Conservation (phyloP, 2,113 vertebrate species). For the Tetraodon nigroviridis region DNA sequence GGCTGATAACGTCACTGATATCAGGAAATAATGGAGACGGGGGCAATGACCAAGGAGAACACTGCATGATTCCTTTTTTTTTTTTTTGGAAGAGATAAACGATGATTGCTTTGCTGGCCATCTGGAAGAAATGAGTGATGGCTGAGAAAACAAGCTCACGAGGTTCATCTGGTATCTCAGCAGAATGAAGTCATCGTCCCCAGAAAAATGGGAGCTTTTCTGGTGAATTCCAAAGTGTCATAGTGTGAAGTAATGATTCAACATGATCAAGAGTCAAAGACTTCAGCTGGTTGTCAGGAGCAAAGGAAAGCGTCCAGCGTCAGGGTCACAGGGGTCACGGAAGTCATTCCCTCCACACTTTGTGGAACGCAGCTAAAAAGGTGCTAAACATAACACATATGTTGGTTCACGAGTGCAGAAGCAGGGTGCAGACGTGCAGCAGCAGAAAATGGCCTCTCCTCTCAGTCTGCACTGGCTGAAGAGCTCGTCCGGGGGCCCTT, state of each 20-base stretch:
- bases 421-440: constrained; percentile 1
- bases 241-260: not conserved
- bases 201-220: not conserved
- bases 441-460: constrained; percentile 18
- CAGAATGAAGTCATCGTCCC: not conserved
- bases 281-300: no score
- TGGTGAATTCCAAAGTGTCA: not conserved
- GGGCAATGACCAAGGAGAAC: not conserved
- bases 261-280: not conserved
- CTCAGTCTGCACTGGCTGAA: constrained; percentile 26
- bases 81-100: not conserved
- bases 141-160: not conserved
- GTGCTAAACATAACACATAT: not conserved
- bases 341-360: no score
- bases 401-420: not conserved
- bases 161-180: not conserved
- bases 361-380: no score
- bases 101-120: not conserved
- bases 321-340: no score
- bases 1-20: not conserved
- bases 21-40: not conserved
- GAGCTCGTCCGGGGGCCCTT: constrained; percentile 37
- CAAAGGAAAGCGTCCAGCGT: no score
- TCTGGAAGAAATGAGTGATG: not conserved
- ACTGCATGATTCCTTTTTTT: not conserved